Percentiles rank a stretch among this genome's conserved stretches.
Conservation (phyloP, 2,888 invertebrate species). For the Dendrolimus pini region DNA sequence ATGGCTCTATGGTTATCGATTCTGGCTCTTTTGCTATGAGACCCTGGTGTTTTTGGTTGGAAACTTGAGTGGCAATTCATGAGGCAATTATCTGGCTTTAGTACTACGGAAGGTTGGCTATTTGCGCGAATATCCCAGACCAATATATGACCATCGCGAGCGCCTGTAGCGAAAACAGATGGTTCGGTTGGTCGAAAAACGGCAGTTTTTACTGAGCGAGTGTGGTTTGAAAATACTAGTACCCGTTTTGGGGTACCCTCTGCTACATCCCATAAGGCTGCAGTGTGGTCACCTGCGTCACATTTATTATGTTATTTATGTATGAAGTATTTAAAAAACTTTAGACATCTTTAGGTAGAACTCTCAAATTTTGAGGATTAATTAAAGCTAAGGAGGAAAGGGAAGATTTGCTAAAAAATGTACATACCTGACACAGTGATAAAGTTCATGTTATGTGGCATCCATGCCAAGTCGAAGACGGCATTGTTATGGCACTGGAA, state of each 20-base stretch:
- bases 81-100: conserved; percentile 84
- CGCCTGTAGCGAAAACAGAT: conserved; percentile 90
- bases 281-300: conserved; percentile 84
- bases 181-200: conserved; percentile 82
- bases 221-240: conserved; percentile 84
- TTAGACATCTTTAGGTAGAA: no score
- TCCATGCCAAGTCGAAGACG: conserved; percentile 93
- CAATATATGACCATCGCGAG: conserved; percentile 90
- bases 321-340: no score
- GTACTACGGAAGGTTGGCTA: conserved; percentile 49
- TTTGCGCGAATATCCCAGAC: conserved; percentile 84
- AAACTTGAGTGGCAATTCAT: conserved; percentile 78
- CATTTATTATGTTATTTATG: neutral
- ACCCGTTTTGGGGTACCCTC: conserved; percentile 62
- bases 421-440: conserved; percentile 85
- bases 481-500: conserved; percentile 88
- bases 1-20: conserved; percentile 74
- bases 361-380: no score
- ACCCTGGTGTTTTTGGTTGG: conserved; percentile 66
- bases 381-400: no score
- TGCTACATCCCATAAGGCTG: conserved; percentile 85
- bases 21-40: conserved; percentile 65
- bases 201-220: conserved; percentile 88
- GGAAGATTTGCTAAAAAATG: neutral
- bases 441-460: conserved; percentile 83